Base-by-base conservation (phyloP, 2,888 invertebrate species). In the Drosophila sordidula region DNA sequence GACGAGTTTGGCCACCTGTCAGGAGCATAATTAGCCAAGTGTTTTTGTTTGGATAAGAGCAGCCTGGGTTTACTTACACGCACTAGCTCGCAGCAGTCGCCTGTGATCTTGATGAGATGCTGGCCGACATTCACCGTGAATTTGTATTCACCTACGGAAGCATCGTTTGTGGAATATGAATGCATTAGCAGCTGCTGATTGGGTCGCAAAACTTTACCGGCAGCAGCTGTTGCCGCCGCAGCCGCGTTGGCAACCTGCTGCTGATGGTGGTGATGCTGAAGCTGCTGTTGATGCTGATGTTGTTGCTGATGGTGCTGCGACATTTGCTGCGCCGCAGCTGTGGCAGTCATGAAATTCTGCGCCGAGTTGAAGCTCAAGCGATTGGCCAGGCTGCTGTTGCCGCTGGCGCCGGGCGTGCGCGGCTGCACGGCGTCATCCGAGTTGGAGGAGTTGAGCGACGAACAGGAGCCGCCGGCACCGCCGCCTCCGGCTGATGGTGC, bases 81-180 rank as follows among this genome's bases (percentile, higher is more conserved):
- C 84, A 97, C 96, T 90, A 97, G 94, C 93, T 97, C 96, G 90
- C 96, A 94, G 93, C 96, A 96, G 88, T 95, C 95, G 61, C 97
- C 97, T 68, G 96, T 96, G 87, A 97, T 96, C 93, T 96, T 97
- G 89, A 98, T 94, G 89, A 95, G 95, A 93, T 96, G 95, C 91
- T 95, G 95, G 77, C 96, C 97, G 89, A 97, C 95, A 87, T 95
- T 95, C 78, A 97, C 97, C 75, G 97, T 97, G 92, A 97, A 97
- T 92, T 96, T 97, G 93, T 96, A 97, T 93, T 97, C 97, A 90
- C 96, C 96, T 90, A 96, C 93, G 83, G 95, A 95, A 84, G 96
- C 96, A 93, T 97, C 97, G 93, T 95, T 96, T 86, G 96, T 96
- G 89, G 96, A 96, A 91, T 95, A 94, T 93, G 96, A 96, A 93